phyloP scores from a whole-genome alignment of 1,140 invertebrate species.

The Neodiprion pinetum region DNA sequence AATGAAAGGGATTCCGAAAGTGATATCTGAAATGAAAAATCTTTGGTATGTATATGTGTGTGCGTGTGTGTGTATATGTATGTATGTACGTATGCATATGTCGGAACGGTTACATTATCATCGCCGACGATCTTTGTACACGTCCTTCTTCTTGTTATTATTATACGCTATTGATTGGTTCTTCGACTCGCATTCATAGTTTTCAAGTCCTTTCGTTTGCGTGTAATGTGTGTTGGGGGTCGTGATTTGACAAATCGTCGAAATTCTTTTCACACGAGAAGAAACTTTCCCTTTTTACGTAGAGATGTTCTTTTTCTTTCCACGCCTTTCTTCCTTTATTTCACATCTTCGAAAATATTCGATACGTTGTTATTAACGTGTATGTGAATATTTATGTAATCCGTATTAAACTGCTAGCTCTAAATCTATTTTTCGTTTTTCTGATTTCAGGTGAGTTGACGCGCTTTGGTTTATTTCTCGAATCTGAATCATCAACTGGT shows the following conservation, averaged over 20 bases:
- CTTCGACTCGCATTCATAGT: neutral
- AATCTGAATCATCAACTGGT: no score
- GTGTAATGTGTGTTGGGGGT: no score
- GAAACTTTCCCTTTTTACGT: no score
- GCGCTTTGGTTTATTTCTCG: no score
- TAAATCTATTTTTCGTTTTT: neutral
- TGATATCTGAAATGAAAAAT: constrained; percentile 6
- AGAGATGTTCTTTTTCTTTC: no score
- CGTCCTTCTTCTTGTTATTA: neutral
- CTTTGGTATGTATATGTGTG: neutral
- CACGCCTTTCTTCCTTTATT: no score
- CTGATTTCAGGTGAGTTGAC: constrained; percentile 1
- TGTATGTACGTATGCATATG: no score
- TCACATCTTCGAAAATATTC: no score
- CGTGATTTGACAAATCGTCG: neutral
- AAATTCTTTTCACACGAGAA: neutral
- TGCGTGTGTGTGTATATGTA: no score
- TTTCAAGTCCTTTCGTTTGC: neutral
- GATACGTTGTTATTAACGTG: no score
- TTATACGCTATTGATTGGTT: no score
- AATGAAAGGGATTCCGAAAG: neutral
- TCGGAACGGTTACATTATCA: neutral
- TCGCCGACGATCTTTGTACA: neutral
- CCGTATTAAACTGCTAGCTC: neutral
- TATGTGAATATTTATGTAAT: no score